Evolutionary conservation across 2,113 vertebrate species (phyloP), one percentile per base, ranked within the genome.

Genomic region (Hippopotamus amphibius): DNA sequence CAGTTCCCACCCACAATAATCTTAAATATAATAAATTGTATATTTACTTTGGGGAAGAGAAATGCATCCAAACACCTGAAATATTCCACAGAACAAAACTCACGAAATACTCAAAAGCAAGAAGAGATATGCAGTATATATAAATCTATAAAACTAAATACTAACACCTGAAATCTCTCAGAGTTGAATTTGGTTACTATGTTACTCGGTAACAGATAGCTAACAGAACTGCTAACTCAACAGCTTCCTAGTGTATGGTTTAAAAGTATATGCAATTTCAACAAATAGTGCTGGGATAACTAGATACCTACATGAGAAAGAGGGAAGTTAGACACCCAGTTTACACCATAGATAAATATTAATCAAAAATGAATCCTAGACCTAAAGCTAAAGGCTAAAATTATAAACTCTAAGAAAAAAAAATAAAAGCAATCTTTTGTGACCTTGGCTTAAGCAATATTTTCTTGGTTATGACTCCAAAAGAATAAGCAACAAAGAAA

Each of bases 31-130:
- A 4, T 43, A 80, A 90, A 65, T 53, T 5, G n/a, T 66, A 33
- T 65, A 41, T 50, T 95, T 46, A 21, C 63, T 77, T 94, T 92
- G 61, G 14, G 53, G 4, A 59, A 83, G 37, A 93, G 28, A 79
- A 65, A 55, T 61, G 13, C 9, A 72, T 43, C 33, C 16, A 53
- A 83, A 95, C 2, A 82, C 57, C 9, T 65, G 13, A 90, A 12
- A 46, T 79, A 87, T 37, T 90, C 41, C 82, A 86, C 19, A 68
- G 26, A 85, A 91, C 3, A 93, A 71, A 55, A 84, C 10, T 33
- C 7, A 87, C 5, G 90, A 82, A 92, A 46, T 82, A 95, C 85
- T 69, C 71, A 97, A 48, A 94, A 85, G 16, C 17, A 48, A 76
- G 33, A 92, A 74, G 61, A 93, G 33, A 80, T 21, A 14, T 33